Conservation (phyloP, 2,888 invertebrate genomes). For the Marasmarcha lunaedactyla region DNA sequence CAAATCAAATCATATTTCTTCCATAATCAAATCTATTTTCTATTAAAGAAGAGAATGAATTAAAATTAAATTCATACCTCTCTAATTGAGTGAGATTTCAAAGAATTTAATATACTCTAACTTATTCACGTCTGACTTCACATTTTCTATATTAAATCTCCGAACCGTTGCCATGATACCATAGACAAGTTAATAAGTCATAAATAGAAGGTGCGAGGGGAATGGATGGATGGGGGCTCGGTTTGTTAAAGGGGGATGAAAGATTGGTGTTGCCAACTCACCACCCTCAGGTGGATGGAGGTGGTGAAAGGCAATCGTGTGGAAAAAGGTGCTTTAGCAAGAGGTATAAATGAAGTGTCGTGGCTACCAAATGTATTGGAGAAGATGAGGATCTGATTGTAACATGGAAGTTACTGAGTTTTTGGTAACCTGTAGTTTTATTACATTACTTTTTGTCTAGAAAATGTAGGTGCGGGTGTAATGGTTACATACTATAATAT, state of each 20-base stretch:
- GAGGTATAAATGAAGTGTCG: slow-evolving; percentile 42
- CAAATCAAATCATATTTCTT: too few species aligned
- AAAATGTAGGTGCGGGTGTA: too few species aligned
- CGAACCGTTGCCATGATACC: slow-evolving; percentile 62
- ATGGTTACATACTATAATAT: too few species aligned
- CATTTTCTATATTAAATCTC: slow-evolving; percentile 67
- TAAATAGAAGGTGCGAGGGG: slow-evolving; percentile 48
- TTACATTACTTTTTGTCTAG: too few species aligned
- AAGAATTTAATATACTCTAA: slow-evolving; percentile 61
- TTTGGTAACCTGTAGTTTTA: too few species aligned
- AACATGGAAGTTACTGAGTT: background rate
- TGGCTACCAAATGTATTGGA: slow-evolving; percentile 15
- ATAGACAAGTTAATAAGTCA: slow-evolving; percentile 68
- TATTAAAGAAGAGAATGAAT: too few species aligned
- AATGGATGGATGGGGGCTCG: slow-evolving; percentile 23
- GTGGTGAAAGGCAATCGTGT: slow-evolving; percentile 58
- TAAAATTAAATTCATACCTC: background rate
- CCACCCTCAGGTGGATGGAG: slow-evolving; percentile 41
- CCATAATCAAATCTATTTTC: too few species aligned
- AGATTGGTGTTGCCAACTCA: slow-evolving; percentile 8
- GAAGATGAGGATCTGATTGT: background rate
- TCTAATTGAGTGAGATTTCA: slow-evolving; percentile 15
- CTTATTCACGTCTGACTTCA: slow-evolving; percentile 51
- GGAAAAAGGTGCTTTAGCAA: slow-evolving; percentile 59
- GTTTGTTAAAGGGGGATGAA: slow-evolving; percentile 19